Percentiles rank a stretch among this genome's conserved stretches.
These are phyloP conservation scores for Anaspis maculata DNA, from an alignment of 2,888 invertebrate genomes.

Conservation along the genomic window DNA sequence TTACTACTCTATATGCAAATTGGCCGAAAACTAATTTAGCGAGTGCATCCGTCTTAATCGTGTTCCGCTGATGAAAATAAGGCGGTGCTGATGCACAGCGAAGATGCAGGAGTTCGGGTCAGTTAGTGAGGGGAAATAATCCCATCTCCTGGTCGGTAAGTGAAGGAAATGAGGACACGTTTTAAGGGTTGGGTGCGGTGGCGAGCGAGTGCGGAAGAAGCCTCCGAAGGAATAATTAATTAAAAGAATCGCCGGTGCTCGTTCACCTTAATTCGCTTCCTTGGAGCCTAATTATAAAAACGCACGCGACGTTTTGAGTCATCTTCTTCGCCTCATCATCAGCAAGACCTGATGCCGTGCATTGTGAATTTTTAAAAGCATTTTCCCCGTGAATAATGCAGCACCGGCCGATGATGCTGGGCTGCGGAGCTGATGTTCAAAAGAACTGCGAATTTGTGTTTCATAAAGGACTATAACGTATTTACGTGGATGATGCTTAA, in stretches of 20 bases:
- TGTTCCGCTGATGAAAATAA: too few relatives aligned
- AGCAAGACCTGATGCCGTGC: background rate
- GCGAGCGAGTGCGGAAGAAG: slow-evolving; percentile 5
- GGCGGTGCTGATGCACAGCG: too few relatives aligned
- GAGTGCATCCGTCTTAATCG: too few relatives aligned
- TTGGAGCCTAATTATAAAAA: slow-evolving; percentile 11
- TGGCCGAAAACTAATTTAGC: too few relatives aligned
- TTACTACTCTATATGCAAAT: too few relatives aligned
- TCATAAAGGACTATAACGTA: slow-evolving; percentile 31
- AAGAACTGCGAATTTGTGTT: too few relatives aligned
- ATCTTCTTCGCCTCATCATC: background rate
- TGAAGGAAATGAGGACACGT: slow-evolving; percentile 15
- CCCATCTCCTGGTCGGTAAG: slow-evolving; percentile 17
- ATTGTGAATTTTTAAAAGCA: slow-evolving; percentile 17
- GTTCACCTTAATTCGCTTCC: slow-evolving; percentile 11
- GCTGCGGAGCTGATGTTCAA: slow-evolving; percentile 19
- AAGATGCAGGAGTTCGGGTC: slow-evolving; percentile 1
- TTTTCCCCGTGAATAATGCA: slow-evolving; percentile 32
- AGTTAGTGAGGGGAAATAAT: slow-evolving; percentile 13
- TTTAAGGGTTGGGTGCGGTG: too few relatives aligned
- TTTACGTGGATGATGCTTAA: slow-evolving; percentile 37
- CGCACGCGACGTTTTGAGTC: slow-evolving; percentile 5
- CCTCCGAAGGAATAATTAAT: slow-evolving; percentile 13
- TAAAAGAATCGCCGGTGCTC: slow-evolving; percentile 16
- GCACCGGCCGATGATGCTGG: slow-evolving; percentile 21